Conservation (phyloP, 1,140 invertebrate species). For the Pemphigus obesinymphae region DNA sequence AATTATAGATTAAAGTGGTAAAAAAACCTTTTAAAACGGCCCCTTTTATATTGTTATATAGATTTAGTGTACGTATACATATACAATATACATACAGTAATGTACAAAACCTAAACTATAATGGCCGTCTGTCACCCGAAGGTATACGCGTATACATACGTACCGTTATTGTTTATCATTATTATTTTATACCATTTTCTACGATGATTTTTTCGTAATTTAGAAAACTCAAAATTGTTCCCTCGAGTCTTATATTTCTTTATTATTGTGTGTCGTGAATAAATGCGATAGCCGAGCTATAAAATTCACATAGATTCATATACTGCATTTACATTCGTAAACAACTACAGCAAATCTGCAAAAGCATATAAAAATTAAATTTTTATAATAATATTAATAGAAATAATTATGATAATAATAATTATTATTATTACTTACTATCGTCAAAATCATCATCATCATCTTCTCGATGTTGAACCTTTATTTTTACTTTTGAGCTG, state of each 20-base stretch:
- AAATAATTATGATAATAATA: too few relatives aligned
- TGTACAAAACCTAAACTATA: not conserved
- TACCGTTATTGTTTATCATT: not conserved
- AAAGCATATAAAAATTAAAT: too few relatives aligned
- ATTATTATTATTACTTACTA: too few relatives aligned
- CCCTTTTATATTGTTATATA: not conserved
- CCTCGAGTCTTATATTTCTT: not conserved
- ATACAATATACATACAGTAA: too few relatives aligned
- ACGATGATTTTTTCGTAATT: not conserved
- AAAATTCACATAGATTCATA: not conserved
- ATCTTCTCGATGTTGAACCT: not conserved
- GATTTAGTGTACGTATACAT: not conserved
- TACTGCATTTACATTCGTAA: not conserved
- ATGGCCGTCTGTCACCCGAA: not conserved
- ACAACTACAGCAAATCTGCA: too few relatives aligned
- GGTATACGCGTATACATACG: not conserved
- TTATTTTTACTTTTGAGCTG: not conserved
- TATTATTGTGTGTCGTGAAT: not conserved
- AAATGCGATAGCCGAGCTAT: not conserved
- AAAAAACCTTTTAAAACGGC: not conserved
- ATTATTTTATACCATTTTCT: not conserved
- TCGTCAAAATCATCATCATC: too few relatives aligned
- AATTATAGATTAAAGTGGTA: not conserved
- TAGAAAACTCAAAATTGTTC: slow-evolving; percentile 1
- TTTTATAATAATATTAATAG: too few relatives aligned